Evolutionary conservation across 2,888 invertebrate species (phyloP).

Genomic region (Epinotia demarniana): DNA sequence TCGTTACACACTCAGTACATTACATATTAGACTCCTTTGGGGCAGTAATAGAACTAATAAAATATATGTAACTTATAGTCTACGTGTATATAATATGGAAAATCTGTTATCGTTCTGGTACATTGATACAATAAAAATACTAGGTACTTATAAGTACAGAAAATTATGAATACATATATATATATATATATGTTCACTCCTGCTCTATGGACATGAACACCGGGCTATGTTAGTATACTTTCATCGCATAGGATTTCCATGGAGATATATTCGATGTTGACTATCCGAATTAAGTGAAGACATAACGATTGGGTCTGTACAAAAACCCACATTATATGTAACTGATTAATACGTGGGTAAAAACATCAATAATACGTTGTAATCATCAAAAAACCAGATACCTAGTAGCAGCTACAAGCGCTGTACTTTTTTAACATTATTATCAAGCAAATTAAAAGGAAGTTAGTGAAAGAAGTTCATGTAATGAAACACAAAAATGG

Average conservation of each 20-base stretch:
- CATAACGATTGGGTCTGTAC: not conserved
- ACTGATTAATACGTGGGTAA: not conserved
- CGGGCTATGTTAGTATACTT: not conserved
- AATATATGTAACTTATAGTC: too few species aligned
- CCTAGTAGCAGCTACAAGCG: not conserved
- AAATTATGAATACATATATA: too few species aligned
- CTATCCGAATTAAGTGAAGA: not conserved
- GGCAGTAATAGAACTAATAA: too few species aligned
- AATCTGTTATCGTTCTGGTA: too few species aligned
- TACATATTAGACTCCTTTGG: too few species aligned
- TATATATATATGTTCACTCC: too few species aligned
- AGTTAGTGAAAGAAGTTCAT: constrained; percentile 27
- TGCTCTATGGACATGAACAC: not conserved
- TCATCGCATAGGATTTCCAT: not conserved
- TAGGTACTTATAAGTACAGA: too few species aligned
- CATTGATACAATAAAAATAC: too few species aligned
- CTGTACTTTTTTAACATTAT: constrained; percentile 4
- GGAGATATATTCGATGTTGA: not conserved
- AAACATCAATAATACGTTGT: not conserved
- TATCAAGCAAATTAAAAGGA: constrained; percentile 27
- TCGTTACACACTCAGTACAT: too few species aligned
- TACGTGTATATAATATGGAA: too few species aligned
- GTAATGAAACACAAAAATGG: constrained; percentile 23
- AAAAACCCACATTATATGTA: not conserved
- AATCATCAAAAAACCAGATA: not conserved